A percentile compares a stretch with the other conserved stretches of the same genome.
Conservation (phyloP, 2,797 vertebrate genomes). For the Champsocephalus esox region DNA sequence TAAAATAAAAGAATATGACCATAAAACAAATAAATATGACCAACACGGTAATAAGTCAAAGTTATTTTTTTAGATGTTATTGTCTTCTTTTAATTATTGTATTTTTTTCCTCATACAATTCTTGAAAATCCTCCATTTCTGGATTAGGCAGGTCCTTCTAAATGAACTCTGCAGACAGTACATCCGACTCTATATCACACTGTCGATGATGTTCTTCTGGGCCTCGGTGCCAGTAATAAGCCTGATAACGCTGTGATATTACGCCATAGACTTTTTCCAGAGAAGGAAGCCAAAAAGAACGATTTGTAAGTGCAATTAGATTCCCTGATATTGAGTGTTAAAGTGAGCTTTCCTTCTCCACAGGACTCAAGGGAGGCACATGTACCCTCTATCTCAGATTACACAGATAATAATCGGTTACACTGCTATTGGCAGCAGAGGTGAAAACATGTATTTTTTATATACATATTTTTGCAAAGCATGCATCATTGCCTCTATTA, state of each 20-base stretch:
- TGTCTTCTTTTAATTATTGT: not conserved
- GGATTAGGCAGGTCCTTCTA: not conserved
- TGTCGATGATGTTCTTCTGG: constrained; percentile 2
- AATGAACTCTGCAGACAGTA: not conserved
- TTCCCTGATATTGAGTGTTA: constrained; percentile 61
- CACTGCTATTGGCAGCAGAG: constrained; percentile 46
- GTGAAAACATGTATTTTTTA: constrained; percentile 36
- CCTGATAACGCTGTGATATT: constrained; percentile 30
- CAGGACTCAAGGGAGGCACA: constrained; percentile 51
- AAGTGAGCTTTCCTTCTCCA: constrained; percentile 57
- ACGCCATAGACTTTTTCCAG: constrained; percentile 47
- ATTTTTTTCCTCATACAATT: not conserved
- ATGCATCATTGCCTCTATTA: constrained; percentile 7
- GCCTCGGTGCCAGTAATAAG: constrained; percentile 25
- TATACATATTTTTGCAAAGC: constrained; percentile 30
- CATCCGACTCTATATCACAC: constrained; percentile 21
- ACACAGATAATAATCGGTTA: constrained; percentile 61
- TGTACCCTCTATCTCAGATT: constrained; percentile 57
- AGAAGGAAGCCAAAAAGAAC: constrained; percentile 32
- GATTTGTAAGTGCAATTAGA: constrained; percentile 62
- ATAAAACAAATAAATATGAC: not conserved
- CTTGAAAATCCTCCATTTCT: not conserved
- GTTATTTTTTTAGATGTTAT: not conserved
- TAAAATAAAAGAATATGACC: not conserved
- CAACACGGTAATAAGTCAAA: not conserved